Conservation (phyloP, 2,888 invertebrate species). For the Drosophila pseudotalamancana region DNA sequence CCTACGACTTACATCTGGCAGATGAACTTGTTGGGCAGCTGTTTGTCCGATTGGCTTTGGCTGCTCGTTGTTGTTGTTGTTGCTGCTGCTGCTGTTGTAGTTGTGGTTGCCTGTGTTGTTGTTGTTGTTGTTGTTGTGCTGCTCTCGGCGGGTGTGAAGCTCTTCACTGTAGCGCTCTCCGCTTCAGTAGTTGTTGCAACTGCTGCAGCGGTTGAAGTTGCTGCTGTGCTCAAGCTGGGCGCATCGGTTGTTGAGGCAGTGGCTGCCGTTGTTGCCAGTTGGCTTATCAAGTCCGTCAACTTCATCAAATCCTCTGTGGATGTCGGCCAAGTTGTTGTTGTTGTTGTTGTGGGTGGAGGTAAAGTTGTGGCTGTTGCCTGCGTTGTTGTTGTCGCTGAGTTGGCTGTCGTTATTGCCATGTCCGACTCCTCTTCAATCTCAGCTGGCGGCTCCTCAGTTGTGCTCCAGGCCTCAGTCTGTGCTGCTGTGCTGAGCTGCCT, state of each 20-base stretch:
- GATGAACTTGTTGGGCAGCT: slow-evolving; percentile 69
- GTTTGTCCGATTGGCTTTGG: slow-evolving; percentile 8
- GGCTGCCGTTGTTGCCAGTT: slow-evolving; percentile 36
- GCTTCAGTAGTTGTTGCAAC: slow-evolving; percentile 16
- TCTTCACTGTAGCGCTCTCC: slow-evolving; percentile 16
- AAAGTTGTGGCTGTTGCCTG: background rate
- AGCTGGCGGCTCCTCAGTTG: background rate
- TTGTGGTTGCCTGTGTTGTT: background rate
- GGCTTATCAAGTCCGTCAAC: slow-evolving; percentile 53
- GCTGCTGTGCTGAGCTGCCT: background rate
- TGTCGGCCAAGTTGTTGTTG: slow-evolving; percentile 47
- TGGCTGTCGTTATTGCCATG: slow-evolving; percentile 1
- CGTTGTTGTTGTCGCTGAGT: slow-evolving; percentile 5
- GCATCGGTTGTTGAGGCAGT: slow-evolving; percentile 25
- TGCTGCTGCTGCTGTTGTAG: background rate
- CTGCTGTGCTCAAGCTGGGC: slow-evolving; percentile 1
- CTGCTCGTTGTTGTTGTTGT: slow-evolving; percentile 15
- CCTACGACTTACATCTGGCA: slow-evolving; percentile 70
- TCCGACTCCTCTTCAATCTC: background rate
- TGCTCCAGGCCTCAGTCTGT: background rate
- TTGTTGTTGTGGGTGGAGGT: slow-evolving; percentile 5
- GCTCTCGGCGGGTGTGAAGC: slow-evolving; percentile 1
- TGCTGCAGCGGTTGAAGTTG: slow-evolving; percentile 17
- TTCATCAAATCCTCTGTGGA: slow-evolving; percentile 63
- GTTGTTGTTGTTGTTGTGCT: slow-evolving; percentile 1